A percentile compares a stretch with the other conserved stretches of the same genome.
phyloP scores from a whole-genome alignment of 2,888 invertebrate genomes.

The Trichacis sp. region DNA sequence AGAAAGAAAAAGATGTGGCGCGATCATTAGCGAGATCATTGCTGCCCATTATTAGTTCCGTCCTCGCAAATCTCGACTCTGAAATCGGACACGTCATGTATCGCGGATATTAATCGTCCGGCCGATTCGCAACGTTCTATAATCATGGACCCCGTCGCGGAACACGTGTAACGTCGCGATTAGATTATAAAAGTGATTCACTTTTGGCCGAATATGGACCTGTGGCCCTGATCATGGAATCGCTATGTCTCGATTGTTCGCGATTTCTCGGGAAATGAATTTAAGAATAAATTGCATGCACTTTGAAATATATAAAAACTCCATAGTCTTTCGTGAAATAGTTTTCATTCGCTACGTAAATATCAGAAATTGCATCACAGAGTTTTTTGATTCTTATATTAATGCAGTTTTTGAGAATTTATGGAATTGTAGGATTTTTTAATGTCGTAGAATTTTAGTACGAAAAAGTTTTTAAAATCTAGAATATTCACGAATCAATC shows the following conservation, averaged over 20 bases:
- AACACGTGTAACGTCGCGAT: slow-evolving; percentile 26
- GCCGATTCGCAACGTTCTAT: slow-evolving; percentile 26
- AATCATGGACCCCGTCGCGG: slow-evolving; percentile 12
- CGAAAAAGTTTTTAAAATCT: no score
- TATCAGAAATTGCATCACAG: no score
- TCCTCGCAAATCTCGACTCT: slow-evolving; percentile 29
- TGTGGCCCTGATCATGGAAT: slow-evolving; percentile 39
- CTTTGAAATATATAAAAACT: no score
- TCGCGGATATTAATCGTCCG: slow-evolving; percentile 23
- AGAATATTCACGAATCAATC: no score
- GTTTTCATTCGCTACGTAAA: no score
- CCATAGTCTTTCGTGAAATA: no score
- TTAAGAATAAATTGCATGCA: background rate
- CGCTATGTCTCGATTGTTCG: slow-evolving; percentile 20
- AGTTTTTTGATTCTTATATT: no score
- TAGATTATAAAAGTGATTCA: slow-evolving; percentile 32
- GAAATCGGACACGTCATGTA: slow-evolving; percentile 28
- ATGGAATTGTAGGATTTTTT: no score
- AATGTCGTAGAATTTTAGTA: no score
- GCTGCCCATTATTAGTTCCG: slow-evolving; percentile 16
- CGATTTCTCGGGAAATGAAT: no score
- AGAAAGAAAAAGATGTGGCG: no score
- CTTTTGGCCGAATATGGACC: slow-evolving; percentile 29
- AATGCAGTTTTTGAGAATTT: no score
- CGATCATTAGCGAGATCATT: slow-evolving; percentile 12